Base-by-base conservation (phyloP, 2,888 invertebrate genomes). In the Galeruca laticollis region DNA sequence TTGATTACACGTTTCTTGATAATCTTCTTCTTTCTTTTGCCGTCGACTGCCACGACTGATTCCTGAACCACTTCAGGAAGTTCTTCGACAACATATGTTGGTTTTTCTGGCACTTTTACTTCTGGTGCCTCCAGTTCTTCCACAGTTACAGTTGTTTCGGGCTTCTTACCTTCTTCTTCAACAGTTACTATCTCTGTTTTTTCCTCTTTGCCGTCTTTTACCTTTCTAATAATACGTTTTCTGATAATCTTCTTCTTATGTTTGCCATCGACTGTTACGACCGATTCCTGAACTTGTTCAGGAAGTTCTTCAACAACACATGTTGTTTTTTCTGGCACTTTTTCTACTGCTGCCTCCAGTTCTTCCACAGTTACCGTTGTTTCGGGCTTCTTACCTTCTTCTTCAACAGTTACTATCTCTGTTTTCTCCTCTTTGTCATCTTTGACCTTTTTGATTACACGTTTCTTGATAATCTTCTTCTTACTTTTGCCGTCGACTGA, bases 151-250 rank as follows among this genome's bases (percentile, higher is more conserved):
- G 84, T 81, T 68, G 76, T 83, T 26, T 84, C 78, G 0, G 87
- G 87, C 60, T 84, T 81, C 62, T 82, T 79, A 33, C 84, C 84
- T 54, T 86, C 86, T 76, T 85, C 81, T 75, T 77, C 76, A 11
- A 76, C 72, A 43, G 76, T 80, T 2, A 75, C 73, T 40, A 76
- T 73, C 61, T 76, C 72, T 51, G 80, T 74, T 56, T 72, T 49
- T 75, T 87, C 86, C 54, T 85, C 82, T 73, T 81, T 84, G 54
- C 81, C 77, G 68, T 82, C 86, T 73, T 76, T 84, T 2, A 82
- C 51, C 72, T 83, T 86, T 33, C 76, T 80, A 13, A 82, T 78
- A 1, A 78, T 74, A 15, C 83, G 81, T 64, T 82, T 84, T 60
- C 79, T 82, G 13, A 76, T 80, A 0, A 70, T 49, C 0, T 81